These are phyloP conservation scores for Phortica magna DNA, from an alignment of 2,888 invertebrate genomes.

Conservation along the genomic window DNA sequence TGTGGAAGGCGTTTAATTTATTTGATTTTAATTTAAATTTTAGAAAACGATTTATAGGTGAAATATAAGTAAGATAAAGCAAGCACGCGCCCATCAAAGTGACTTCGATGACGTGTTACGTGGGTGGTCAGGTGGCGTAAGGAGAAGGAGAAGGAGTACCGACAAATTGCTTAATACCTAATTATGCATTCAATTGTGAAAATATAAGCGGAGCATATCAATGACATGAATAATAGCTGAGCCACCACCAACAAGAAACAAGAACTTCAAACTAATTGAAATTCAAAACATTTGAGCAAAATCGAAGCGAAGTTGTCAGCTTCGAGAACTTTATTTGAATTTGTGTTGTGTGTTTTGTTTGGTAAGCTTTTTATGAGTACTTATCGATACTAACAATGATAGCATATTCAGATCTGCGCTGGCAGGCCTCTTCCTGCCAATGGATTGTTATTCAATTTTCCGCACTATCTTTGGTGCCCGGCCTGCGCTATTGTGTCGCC, in stretches of 20 bases:
- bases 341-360: not conserved
- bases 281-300: not conserved
- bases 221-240: not conserved
- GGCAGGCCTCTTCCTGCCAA: not conserved
- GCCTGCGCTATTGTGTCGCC: no score
- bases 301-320: no score
- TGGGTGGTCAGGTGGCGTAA: not conserved
- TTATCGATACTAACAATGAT: no score
- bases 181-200: constrained; percentile 3
- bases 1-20: constrained; percentile 73
- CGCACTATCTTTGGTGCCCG: no score
- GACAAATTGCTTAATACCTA: not conserved
- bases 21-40: constrained; percentile 72
- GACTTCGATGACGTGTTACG: not conserved
- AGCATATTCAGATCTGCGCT: no score
- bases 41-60: constrained; percentile 69
- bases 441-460: no score
- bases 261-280: not conserved
- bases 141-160: not conserved
- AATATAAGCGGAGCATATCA: not conserved
- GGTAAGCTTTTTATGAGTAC: not conserved
- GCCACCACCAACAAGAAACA: not conserved
- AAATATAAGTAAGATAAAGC: constrained; percentile 39
- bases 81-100: not conserved
- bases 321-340: not conserved